These are phyloP conservation scores for Acanthisitta chloris DNA, from an alignment of 2,113 vertebrate genomes.

Conservation along the genomic window DNA sequence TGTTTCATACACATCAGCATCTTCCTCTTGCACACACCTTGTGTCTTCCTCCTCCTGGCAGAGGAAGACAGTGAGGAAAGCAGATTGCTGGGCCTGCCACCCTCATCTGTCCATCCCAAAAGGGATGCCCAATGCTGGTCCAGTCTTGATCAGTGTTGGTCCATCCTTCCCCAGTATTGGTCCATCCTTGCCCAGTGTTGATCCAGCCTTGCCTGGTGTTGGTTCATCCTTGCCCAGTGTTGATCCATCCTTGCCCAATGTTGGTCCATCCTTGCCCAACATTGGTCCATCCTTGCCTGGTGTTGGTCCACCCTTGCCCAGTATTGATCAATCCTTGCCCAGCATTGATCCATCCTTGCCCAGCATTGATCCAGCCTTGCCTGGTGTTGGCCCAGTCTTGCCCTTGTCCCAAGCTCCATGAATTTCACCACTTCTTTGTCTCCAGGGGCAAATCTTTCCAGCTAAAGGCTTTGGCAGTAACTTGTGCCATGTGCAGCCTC, in stretches of 20 bases:
- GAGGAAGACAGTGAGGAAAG: neutral
- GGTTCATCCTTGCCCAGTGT: neutral
- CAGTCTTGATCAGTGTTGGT: no score
- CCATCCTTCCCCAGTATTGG: no score
- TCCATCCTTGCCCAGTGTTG: no score
- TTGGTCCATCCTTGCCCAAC: neutral
- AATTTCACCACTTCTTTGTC: neutral
- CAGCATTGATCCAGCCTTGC: no score
- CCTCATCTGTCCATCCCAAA: neutral
- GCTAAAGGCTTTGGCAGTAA: no score
- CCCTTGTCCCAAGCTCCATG: no score
- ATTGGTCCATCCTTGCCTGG: no score
- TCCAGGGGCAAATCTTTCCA: neutral
- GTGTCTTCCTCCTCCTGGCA: neutral
- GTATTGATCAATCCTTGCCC: neutral
- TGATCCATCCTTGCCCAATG: neutral
- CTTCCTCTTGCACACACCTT: neutral
- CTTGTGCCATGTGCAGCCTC: fast-evolving
- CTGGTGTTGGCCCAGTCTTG: no score
- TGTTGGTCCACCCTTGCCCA: no score
- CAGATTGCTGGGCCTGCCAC: neutral
- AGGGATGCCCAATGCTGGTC: neutral
- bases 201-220: neutral
- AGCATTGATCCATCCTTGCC: no score
- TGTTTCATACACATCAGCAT: neutral